Evolutionary conservation across 2,113 vertebrate genomes (phyloP).

Genomic region (Oreocharis arfaki): DNA sequence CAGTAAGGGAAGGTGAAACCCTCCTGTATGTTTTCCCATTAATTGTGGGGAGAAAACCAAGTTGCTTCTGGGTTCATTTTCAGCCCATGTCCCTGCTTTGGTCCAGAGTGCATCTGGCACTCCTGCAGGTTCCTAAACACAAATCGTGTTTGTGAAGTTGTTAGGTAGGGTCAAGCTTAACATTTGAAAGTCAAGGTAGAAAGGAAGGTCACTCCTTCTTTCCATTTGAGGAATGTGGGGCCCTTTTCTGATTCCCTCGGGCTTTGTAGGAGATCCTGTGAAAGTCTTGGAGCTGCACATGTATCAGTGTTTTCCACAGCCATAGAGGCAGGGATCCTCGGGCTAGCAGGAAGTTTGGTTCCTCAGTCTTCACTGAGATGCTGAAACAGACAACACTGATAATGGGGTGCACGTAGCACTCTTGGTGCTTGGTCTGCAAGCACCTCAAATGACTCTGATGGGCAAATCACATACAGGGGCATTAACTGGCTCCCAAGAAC

Average conservation of each 20-base stretch:
- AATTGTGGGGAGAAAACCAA: not conserved
- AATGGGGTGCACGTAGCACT: not conserved
- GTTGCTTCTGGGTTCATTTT: not conserved
- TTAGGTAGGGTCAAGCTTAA: not conserved
- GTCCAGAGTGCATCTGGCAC: not conserved
- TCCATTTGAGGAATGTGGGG: not conserved
- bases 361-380: not conserved
- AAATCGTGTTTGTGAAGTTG: not conserved
- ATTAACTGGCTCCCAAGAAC: not conserved
- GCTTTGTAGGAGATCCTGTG: not conserved
- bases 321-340: not conserved
- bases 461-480: not conserved
- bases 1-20: not conserved
- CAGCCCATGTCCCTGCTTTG: not conserved
- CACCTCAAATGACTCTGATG: not conserved
- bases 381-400: not conserved
- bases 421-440: not conserved
- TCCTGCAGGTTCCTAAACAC: not conserved
- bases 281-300: not conserved
- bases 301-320: not conserved
- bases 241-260: not conserved
- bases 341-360: not conserved
- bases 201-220: not conserved
- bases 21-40: accelerated
- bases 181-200: not conserved